Evolutionary conservation across 2,888 invertebrate genomes (phyloP), one percentile per base, ranked within the genome.

Genomic region (Xestia c-nigrum): DNA sequence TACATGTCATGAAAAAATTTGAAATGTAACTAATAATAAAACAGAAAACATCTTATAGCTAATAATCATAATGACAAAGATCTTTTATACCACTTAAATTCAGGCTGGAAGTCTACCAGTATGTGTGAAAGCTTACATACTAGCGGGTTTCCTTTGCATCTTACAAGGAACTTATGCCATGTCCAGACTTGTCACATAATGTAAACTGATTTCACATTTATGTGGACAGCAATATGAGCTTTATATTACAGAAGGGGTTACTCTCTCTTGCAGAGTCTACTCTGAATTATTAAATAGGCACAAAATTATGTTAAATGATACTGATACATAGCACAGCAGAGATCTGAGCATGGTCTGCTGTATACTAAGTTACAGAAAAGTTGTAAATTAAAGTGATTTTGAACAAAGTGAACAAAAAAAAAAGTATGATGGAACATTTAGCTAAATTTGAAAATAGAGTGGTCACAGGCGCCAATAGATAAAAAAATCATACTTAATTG

Each of bases 1-100:
- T 70, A 55, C 63, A 74, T 72, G 84, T 85, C 75, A 76, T 24
- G 57, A 43, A 68, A 72, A 6, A 76, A 74, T 46, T n/a, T 68
- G 64, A 72, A 76, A 72, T 61, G n/a, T 61, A 74, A 57, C 21
- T 24, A 47, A 68, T 43, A 71, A 75, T 71, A 12, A n/a, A 6
- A 31, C 31, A 31, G 31, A 78, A 77, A 85, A 47, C 76, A 72
- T 64, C 79, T 72, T 80, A 77, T 47, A 73, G 10, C 52, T 86
- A 87, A 63, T 74, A 66, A 52, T 68, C 63, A 63, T 57, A 76
- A 72, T 75, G 75, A 79, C 19, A 67, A 81, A 73, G 68, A 76
- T 79, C 70, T 64, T 77, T 52, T 46, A 73, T 55, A 46, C 52
- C 57, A 65, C 16, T 9, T 16, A 47, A 2, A 55, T 74, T 59